Base-by-base conservation (phyloP, 2,797 vertebrate species). In the Cyclopterus lumpus region DNA sequence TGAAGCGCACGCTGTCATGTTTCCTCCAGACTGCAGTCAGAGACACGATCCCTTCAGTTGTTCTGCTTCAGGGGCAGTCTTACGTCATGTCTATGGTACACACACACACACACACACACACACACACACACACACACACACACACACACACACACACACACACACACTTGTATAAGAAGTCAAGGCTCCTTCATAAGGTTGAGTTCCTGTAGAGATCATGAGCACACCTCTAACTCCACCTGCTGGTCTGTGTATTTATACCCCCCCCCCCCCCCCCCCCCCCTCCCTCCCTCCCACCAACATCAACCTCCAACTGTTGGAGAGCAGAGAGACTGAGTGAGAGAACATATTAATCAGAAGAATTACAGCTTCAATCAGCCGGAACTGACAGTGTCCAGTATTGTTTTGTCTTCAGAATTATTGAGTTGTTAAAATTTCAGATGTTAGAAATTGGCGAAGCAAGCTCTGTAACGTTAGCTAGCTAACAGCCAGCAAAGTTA, bases 161-260 rank as follows among this genome's bases (percentile, higher is more conserved):
- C 24, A 64, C 58, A 15, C 40, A 30, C 59, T 55, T 30, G 62
- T 64, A 42, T 58, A n/a, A 77, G 26, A 55, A 71, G 38, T 76
- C 60, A 65, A 63, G 40, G 34, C 71, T 77, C 9, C 28, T 44
- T 51, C 14, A 11, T 24, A 18, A 70, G n/a, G 22, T 28, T 42
- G 36, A 57, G 46, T 9, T 71, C n/a, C 24, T 55, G 44, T 42
- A 60, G 7, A 30, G 8, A 71, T 53, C 54, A 73, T 44, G 64
- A 67, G 36, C 80, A 84, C 66, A 71, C 28, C 88, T 92, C 83
- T 83, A 15, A 3, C 90, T 51, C 93, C 91, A 82, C 86, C 93
- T 93, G 76, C 89, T 92, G 93, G 90, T 65, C 30, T 36, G n/a
- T 9, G 16, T 30, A 24, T 42, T 24, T 40, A 28, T 15, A 1